Conservation (phyloP, 64 coral and sea anemone genomes). For the Catalaphyllia jardinei region DNA sequence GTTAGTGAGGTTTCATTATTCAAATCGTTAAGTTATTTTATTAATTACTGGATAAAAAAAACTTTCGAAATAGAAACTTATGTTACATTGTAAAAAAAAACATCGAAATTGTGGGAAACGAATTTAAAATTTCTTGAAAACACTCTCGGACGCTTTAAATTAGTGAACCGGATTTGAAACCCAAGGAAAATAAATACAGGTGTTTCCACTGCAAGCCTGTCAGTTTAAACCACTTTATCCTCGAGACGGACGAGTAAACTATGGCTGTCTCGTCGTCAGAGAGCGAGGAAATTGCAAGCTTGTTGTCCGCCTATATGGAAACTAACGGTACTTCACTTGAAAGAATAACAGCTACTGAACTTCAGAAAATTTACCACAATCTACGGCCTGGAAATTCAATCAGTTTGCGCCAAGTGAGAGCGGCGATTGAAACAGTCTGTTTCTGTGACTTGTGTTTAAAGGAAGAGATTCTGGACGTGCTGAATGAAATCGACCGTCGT, state of each 20-base stretch:
- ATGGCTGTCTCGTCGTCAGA: slow-evolving; percentile 12
- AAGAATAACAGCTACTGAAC: slow-evolving; percentile 21
- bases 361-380: slow-evolving; percentile 54
- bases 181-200: slow-evolving; percentile 26
- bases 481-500: slow-evolving; percentile 56
- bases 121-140: not conserved
- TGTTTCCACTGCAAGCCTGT: not conserved
- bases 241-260: not conserved
- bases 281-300: not conserved
- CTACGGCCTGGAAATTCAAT: slow-evolving; percentile 50
- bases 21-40: not conserved
- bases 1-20: not conserved
- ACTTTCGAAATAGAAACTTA: not conserved
- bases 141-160: not conserved
- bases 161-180: not conserved
- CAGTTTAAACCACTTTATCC: not conserved
- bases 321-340: not conserved
- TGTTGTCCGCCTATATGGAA: slow-evolving; percentile 5
- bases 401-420: slow-evolving; percentile 52
- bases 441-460: slow-evolving; percentile 60
- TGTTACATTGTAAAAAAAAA: no score
- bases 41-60: no score
- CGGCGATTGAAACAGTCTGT: slow-evolving; percentile 54
- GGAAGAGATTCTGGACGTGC: slow-evolving; percentile 50
- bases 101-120: not conserved